These are phyloP conservation scores for Diglossa cyanea DNA, from an alignment of 2,797 vertebrate species.

Conservation along the genomic window DNA sequence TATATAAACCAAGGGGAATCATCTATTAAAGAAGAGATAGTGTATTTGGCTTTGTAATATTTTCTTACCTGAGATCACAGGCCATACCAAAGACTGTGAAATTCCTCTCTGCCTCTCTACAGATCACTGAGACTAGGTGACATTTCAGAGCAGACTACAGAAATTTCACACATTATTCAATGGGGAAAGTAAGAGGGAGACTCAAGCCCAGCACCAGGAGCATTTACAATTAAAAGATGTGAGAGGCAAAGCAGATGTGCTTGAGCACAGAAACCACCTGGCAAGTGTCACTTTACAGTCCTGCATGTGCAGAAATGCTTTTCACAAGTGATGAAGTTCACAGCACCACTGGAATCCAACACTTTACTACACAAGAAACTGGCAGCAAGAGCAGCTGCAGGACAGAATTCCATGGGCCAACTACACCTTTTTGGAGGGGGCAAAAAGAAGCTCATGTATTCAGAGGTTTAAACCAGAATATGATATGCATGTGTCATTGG, in stretches of 20 bases:
- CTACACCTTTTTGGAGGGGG: background rate
- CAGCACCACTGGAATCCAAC: background rate
- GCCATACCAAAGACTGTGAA: background rate
- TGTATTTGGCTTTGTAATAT: background rate
- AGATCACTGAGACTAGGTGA: background rate
- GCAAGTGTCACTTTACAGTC: slow-evolving; percentile 7
- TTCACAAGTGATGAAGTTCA: slow-evolving; percentile 14
- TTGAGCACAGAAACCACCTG: slow-evolving; percentile 30
- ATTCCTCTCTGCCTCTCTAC: background rate
- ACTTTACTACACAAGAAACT: background rate
- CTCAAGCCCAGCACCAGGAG: background rate
- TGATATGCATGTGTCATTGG: background rate
- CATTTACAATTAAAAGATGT: background rate
- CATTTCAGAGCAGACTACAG: background rate
- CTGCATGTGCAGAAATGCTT: slow-evolving; percentile 26
- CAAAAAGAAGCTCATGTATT: background rate
- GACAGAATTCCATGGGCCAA: background rate
- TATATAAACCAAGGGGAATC: background rate
- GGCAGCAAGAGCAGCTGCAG: background rate
- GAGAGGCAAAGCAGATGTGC: background rate
- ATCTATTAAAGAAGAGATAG: background rate
- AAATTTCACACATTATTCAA: background rate
- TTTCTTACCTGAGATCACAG: background rate
- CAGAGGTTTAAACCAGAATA: background rate
- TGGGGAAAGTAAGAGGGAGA: background rate